Evolutionary conservation across 1,140 invertebrate species (phyloP).

Genomic region (Drosophila melanogaster): Release_6_plus_ISO1_MT NT_037436.4:19384001-19384500

Average conservation of each 20-base stretch:
- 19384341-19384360: no score
- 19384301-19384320: conserved; percentile 3
- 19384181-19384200: conserved; percentile 42
- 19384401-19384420: no score
- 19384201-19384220: conserved; percentile 52
- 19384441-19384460: no score
- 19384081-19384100: conserved; percentile 41
- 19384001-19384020: background rate
- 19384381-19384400: no score
- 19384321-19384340: no score
- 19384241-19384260: conserved; percentile 3
- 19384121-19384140: background rate
- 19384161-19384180: conserved; percentile 73
- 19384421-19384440: no score
- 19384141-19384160: conserved; percentile 14
- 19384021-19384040: conserved; percentile 32
- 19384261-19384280: background rate
- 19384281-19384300: background rate
- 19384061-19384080: background rate
- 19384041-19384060: conserved; percentile 5
- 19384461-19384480: no score
- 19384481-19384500: no score
- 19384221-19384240: conserved; percentile 31
- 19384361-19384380: background rate
- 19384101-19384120: conserved; percentile 6